phyloP scores from a whole-genome alignment of 2,888 invertebrate genomes.

The Scrobipalpa atriplicella region DNA sequence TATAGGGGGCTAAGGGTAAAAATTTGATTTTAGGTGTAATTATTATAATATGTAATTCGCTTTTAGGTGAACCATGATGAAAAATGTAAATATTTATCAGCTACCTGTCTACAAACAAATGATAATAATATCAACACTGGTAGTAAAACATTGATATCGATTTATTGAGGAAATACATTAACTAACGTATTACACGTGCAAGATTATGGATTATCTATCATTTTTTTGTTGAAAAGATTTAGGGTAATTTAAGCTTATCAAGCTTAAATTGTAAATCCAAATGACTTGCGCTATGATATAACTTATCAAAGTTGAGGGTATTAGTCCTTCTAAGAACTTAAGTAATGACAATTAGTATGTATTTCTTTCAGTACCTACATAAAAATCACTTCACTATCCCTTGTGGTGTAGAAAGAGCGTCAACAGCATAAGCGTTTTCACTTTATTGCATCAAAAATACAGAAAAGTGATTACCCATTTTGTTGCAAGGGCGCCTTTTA shows the following conservation, averaged over 20 bases:
- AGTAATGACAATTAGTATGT: too few species aligned
- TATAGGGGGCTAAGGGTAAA: too few species aligned
- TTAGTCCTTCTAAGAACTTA: too few species aligned
- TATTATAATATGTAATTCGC: not conserved
- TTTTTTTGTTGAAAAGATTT: not conserved
- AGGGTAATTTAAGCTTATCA: not conserved
- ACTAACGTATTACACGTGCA: not conserved
- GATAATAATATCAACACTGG: not conserved
- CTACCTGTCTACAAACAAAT: slow-evolving; percentile 9
- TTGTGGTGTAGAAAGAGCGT: too few species aligned
- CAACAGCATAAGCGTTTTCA: too few species aligned
- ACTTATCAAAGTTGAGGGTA: too few species aligned
- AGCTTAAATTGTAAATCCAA: not conserved
- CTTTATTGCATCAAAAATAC: too few species aligned
- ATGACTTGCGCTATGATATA: not conserved
- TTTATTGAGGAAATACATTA: slow-evolving; percentile 15
- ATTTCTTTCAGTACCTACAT: too few species aligned
- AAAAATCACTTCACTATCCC: too few species aligned
- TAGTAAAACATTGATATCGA: not conserved
- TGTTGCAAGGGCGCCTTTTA: too few species aligned
- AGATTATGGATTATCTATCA: not conserved
- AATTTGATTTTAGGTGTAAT: not conserved
- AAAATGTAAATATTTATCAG: not conserved
- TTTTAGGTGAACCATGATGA: not conserved
- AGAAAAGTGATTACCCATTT: too few species aligned